Base-by-base conservation (phyloP, 2,888 invertebrate species). In the Salpingus planirostris region DNA sequence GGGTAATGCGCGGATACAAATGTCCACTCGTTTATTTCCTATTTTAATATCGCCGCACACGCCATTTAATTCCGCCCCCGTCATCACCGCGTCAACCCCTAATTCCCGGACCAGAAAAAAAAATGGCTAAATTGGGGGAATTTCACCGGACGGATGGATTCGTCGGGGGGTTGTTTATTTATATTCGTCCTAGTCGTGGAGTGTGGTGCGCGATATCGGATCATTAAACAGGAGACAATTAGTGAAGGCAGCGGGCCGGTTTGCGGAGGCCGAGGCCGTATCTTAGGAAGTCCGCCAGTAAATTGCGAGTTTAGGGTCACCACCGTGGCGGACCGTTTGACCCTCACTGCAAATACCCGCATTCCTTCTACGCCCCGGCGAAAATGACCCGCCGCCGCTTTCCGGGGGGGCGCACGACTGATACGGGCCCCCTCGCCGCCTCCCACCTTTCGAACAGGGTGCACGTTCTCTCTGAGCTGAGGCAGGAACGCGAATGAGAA, bases 21-120 rank as follows among this genome's bases (percentile, higher is more conserved):
- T 53, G 53, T 46, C 50, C 39, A 14, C 45, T 47, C 53, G 50
- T 57, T 57, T 56, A 54, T 57, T 53, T 50, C 34, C 52, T 50
- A 54, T 53, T 57, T 59, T 57, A 59, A 59, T 57, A 56, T 55
- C 52, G 52, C 51, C 50, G n/a, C n/a, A 50, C 51, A 53, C 47
- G 47, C 50, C 52, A 49, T 55, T 55, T 55, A 54, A 52, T 52
- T 47, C 50, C 47, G 49, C 31, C 30, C 29, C 11, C 5, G 18
- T 5, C 18, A n/a, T 18, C 18, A 18, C 18, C 18, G 18, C 18
- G 5, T 18, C 18, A n/a, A n/a, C n/a, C n/a, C n/a, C n/a, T n/a
- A n/a, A n/a, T n/a, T n/a, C n/a, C 18, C 14, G 29, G 21, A 11
- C 11, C 27, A 2, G 25, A 11, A 25, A 11, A 24, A 23, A 35